These are phyloP conservation scores for Drosophila fungiperda DNA, from an alignment of 2,888 invertebrate genomes.

Conservation along the genomic window DNA sequence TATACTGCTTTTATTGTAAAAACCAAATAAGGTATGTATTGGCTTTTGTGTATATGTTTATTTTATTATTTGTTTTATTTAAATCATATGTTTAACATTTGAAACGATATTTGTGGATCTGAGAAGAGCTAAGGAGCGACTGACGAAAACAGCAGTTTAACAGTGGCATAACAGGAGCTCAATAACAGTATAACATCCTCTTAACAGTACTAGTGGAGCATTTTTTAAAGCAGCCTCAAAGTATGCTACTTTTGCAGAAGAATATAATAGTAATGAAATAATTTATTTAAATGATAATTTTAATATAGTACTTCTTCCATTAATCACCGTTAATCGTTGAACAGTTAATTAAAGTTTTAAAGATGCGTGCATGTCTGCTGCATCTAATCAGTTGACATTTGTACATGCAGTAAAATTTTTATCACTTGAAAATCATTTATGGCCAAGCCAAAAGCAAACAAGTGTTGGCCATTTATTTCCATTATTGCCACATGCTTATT, in stretches of 20 bases:
- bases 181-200: neutral
- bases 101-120: too few species aligned
- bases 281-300: too few species aligned
- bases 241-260: constrained; percentile 4
- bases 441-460: constrained; percentile 13
- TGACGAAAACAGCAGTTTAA: too few species aligned
- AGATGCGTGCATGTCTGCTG: neutral
- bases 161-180: neutral
- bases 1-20: too few species aligned
- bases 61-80: too few species aligned
- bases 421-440: constrained; percentile 17
- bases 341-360: neutral
- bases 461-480: constrained; percentile 13
- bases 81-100: too few species aligned
- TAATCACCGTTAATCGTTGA: neutral
- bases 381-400: neutral
- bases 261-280: neutral
- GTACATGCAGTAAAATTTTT: constrained; percentile 27
- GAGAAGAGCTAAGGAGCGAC: too few species aligned
- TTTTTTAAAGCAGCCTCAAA: neutral
- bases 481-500: constrained; percentile 44
- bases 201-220: neutral
- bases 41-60: too few species aligned
- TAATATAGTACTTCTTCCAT: neutral
- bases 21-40: too few species aligned